Evolutionary conservation across 2,888 invertebrate genomes (phyloP), one percentile per base, ranked within the genome.

Genomic region (Hartigia nigra): DNA sequence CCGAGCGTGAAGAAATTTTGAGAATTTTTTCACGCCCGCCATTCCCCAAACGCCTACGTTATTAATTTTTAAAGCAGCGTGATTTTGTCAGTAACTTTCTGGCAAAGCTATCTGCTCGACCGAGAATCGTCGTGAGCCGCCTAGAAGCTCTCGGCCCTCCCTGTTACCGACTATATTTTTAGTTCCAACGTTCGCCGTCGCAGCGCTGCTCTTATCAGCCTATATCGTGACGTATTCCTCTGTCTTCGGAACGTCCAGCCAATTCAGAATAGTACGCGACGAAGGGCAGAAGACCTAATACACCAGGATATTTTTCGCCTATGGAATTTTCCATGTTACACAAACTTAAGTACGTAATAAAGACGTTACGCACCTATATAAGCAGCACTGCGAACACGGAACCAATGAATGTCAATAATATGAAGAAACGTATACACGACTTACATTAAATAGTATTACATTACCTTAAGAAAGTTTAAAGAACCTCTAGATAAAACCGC

Each of bases 71-170:
- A 14, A 72, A 80, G 79, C 36, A 55, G 31, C 70, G 35, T 83
- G 84, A 83, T 84, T 84, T 84, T 82, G 84, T 83, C 83, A 82
- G 78, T 82, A 81, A 69, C 79, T 82, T 72, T 75, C 74, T 76
- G 75, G 74, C 76, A 69, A 69, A 74, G 77, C 39, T 77, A 70
- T 76, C 74, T 77, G 75, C 78, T 78, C 79, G 79, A 74, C 74
- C 79, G 81, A 79, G 81, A 76, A 76, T 77, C 76, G 75, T 75
- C 36, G 75, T 75, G 75, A 70, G 69, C 35, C 78, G 76, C 79
- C 78, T 69, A 70, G 76, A n/a, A 35, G 39, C 74, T 23, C 55
- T 69, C 37, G 70, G 39, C 81, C 79, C 72, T 81, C 80, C 75
- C 74, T 77, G 78, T 82, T 82, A 82, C 82, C 82, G 82, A 82